Evolutionary conservation across 2,113 vertebrate species (phyloP), one percentile per base, ranked within the genome.

Genomic region (Corythoichthys intestinalis): DNA sequence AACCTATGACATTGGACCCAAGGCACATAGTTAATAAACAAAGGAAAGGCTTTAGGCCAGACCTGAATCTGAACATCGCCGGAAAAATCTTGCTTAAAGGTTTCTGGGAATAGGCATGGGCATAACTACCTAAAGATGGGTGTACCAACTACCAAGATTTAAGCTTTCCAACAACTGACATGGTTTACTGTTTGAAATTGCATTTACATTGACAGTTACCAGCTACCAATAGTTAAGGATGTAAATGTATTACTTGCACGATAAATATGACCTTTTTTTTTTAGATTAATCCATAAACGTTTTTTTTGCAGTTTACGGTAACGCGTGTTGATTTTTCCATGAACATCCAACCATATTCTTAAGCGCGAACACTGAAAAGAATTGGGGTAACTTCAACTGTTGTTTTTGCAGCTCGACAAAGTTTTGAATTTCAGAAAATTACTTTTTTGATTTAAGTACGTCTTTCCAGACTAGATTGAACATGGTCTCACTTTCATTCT

Each of bases 401-500:
- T 56, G 53, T 20, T 12, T 56, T 56, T 34, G 20, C 53, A 34
- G 34, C 53, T 34, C 3, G 34, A 56, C 20, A 34, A 28, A 56
- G 20, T 56, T 28, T 56, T 34, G 53, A 56, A 34, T 56, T 56
- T 56, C 53, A 56, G 53, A 56, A 34, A 56, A 56, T 56, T 34
- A 10, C 46, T 47, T 47, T 47, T 10, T 10, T 47, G 46, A 47
- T 47, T 47, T 47, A 47, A 14, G 14, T 50, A 58, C 56, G 5
- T 58, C 9, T 58, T 58, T 58, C 34, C 34, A 58, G 54, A 14
- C 28, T 4, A 35, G 54, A 57, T 57, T 35, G 54, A 11, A 57
- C 54, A 57, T 6, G 6, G 9, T 37, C 34, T 58, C 56, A 37
- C 56, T 58, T 58, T 58, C 54, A 35, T 28, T 11, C 34, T 58